Evolutionary conservation across 1,140 invertebrate species (phyloP).

Genomic region (Bombus superbus): DNA sequence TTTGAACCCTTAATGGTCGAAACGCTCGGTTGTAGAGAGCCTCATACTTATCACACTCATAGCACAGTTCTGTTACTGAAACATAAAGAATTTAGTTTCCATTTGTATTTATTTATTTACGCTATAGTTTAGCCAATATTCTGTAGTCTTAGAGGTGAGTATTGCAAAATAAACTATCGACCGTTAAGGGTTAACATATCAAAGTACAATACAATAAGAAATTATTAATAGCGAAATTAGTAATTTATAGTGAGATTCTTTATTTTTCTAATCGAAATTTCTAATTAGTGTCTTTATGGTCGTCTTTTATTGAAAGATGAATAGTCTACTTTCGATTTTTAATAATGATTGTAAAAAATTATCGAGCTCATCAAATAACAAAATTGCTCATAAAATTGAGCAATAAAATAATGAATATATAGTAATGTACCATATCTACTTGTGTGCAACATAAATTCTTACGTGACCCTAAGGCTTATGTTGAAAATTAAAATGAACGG

Average conservation of each 20-base stretch:
- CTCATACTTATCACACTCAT: too few relatives aligned
- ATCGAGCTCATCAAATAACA: slow-evolving; percentile 14
- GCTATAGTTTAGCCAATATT: too few relatives aligned
- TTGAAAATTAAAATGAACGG: not conserved
- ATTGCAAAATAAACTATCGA: too few relatives aligned
- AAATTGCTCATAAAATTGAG: slow-evolving; percentile 26
- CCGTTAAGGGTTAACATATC: not conserved
- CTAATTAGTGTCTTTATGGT: not conserved
- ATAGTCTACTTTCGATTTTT: not conserved
- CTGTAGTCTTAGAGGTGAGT: too few relatives aligned
- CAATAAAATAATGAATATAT: slow-evolving; percentile 2
- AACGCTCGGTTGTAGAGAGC: too few relatives aligned
- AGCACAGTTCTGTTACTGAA: too few relatives aligned
- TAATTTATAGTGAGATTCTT: slow-evolving; percentile 37
- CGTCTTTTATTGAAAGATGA: not conserved
- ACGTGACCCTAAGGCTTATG: not conserved
- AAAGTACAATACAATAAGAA: not conserved
- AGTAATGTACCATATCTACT: not conserved
- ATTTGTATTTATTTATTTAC: too few relatives aligned
- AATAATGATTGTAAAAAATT: not conserved
- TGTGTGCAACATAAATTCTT: not conserved
- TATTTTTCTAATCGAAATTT: not conserved
- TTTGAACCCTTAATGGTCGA: not conserved
- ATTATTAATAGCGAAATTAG: not conserved
- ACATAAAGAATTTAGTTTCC: too few relatives aligned